Evolutionary conservation across 2,797 vertebrate genomes (phyloP).

Genomic region (Aplochiton taeniatus): DNA sequence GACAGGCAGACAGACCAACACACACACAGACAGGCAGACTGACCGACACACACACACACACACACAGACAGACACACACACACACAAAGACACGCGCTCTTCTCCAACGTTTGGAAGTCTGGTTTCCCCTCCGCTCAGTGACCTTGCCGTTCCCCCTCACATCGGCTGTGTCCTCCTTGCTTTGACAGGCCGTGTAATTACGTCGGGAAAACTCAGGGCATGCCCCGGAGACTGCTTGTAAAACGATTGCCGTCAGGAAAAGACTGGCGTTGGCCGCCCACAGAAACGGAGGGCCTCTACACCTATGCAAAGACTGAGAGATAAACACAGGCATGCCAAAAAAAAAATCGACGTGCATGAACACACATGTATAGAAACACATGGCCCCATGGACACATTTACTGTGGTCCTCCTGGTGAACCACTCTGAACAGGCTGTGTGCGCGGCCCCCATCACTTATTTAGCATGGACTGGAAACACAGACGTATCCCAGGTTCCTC

Average conservation of each 20-base stretch:
- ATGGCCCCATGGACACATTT: no score
- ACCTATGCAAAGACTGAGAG: no score
- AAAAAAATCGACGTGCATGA: no score
- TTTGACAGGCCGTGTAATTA: conserved; percentile 64
- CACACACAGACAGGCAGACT: conserved; percentile 2
- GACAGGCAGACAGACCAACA: conserved; percentile 22
- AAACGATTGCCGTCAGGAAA: conserved; percentile 58
- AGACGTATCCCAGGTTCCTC: background rate
- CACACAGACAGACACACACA: conserved; percentile 20
- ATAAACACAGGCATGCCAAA: no score
- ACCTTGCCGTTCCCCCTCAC: conserved; percentile 47
- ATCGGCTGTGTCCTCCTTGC: conserved; percentile 50
- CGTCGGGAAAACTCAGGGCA: conserved; percentile 54
- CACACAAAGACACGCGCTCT: conserved; percentile 28
- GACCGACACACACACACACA: conserved; percentile 5
- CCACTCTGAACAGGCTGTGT: no score
- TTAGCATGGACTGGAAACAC: background rate
- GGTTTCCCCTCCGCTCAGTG: conserved; percentile 53
- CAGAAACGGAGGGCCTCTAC: background rate
- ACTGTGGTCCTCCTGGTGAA: no score
- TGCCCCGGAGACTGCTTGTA: conserved; percentile 54
- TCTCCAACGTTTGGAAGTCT: conserved; percentile 56
- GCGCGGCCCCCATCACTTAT: no score
- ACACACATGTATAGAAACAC: no score
- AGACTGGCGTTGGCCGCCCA: conserved; percentile 58